A percentile compares a stretch with the other conserved stretches of the same genome.
phyloP scores from a whole-genome alignment of 1,140 invertebrate genomes.

The Gyrodactylus salaris region DNA sequence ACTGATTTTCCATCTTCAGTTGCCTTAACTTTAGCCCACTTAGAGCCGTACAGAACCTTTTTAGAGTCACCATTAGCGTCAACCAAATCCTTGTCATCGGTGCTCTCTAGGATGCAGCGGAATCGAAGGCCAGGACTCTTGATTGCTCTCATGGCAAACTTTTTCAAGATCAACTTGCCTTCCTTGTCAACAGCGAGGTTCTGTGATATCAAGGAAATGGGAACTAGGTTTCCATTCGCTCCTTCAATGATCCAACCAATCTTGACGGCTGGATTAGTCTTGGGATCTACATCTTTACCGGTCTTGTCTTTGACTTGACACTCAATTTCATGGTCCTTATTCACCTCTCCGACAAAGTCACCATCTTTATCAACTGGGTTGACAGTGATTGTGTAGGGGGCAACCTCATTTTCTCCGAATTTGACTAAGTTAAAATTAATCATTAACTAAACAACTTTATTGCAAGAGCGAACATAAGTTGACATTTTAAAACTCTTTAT shows the following conservation, averaged over 20 bases:
- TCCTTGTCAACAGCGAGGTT: not conserved
- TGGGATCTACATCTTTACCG: not conserved
- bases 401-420: not conserved
- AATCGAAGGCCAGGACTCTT: not conserved
- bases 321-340: not conserved
- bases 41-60: not conserved
- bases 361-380: not conserved
- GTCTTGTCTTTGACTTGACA: not conserved
- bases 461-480: too few relatives aligned
- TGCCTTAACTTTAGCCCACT: not conserved
- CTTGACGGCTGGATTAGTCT: not conserved
- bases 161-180: not conserved
- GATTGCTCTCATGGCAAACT: not conserved
- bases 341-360: not conserved
- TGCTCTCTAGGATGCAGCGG: not conserved
- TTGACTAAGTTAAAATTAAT: not conserved
- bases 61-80: not conserved
- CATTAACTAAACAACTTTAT: too few relatives aligned
- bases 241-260: not conserved
- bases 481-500: too few relatives aligned
- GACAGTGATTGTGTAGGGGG: not conserved
- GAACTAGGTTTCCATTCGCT: not conserved
- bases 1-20: not conserved
- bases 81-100: not conserved
- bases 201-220: not conserved